Base-by-base conservation (phyloP, 2,888 invertebrate genomes). In the Spodoptera picta region DNA sequence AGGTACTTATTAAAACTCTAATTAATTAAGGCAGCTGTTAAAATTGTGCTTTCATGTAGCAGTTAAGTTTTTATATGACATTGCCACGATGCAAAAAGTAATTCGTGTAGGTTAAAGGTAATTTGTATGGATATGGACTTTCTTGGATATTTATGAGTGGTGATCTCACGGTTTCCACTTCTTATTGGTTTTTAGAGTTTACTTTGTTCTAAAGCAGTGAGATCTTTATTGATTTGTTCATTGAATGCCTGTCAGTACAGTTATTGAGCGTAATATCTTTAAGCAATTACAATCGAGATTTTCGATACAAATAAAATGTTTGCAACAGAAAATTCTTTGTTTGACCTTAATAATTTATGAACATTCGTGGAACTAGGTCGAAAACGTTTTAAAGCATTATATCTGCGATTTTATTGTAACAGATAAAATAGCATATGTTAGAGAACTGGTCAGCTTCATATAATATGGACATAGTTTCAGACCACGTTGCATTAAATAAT, bases 1-100 rank as follows among this genome's bases (percentile, higher is more conserved):
- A 49, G 59, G 43, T 59, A 47, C 23, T 45, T 43, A 42, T 56
- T 56, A 61, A 44, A 45, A 51, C 31, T 14, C 43, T 73, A 54
- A 73, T 73, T 73, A 73, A 73, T 73, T 73, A 73, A 56, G 60
- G 19, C 11, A 27, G 36, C 46, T 41, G 60, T 60, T 61, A 41
- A 61, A 55, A 61, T 49, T 60, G 46, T 55, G 59, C 45, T 54
- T 57, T 27, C 5, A 23, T 14, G 49, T 23, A 7, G 59, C 42
- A 57, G 36, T 59, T 65, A 52, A 19, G 53, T 57, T 71, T 64
- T 69, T 53, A 53, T 54, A 60, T 43, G 23, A 10, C 49, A 48
- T 44, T 64, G 44, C 60, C 52, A 44, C 48, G 12, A 9, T 41
- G 45, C 43, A 6, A 57, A 45, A 11, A 24, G 52, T 55, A 48